These are phyloP conservation scores for Labrus mixtus DNA, from an alignment of 2,113 vertebrate genomes.

Conservation along the genomic window DNA sequence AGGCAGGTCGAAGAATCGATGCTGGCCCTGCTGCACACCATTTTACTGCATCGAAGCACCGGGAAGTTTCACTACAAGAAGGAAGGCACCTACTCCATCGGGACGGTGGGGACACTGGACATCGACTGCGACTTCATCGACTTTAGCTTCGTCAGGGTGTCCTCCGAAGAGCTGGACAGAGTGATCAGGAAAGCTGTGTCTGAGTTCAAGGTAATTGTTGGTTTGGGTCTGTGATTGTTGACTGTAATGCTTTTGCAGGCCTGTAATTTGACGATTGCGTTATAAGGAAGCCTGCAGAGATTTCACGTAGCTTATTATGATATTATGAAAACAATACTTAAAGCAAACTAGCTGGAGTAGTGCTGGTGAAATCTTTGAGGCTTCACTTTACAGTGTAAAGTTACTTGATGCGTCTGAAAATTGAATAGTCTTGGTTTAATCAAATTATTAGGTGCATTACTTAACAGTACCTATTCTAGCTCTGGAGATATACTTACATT, in stretches of 20 bases:
- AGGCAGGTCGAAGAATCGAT: slow-evolving; percentile 97
- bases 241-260: neutral
- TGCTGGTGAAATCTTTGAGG: neutral
- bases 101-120: slow-evolving; percentile 95
- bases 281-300: neutral
- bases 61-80: slow-evolving; percentile 99
- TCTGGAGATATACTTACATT: no score
- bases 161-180: slow-evolving; percentile 95
- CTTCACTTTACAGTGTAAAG: neutral
- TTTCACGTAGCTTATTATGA: neutral
- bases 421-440: no score
- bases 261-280: neutral
- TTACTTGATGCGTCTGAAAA: no score
- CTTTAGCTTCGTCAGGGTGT: slow-evolving; percentile 93
- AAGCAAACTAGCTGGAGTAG: neutral
- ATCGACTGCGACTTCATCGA: slow-evolving; percentile 98
- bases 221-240: neutral
- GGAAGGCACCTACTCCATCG: slow-evolving; percentile 98
- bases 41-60: slow-evolving; percentile 95
- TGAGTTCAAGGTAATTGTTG: slow-evolving; percentile 90
- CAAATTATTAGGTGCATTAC: no score
- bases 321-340: neutral
- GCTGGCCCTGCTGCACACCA: slow-evolving; percentile 92
- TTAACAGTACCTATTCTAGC: no score
- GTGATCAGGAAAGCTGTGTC: slow-evolving; percentile 91